phyloP scores from a whole-genome alignment of 2,113 vertebrate species.

The Perca schrenkii region DNA sequence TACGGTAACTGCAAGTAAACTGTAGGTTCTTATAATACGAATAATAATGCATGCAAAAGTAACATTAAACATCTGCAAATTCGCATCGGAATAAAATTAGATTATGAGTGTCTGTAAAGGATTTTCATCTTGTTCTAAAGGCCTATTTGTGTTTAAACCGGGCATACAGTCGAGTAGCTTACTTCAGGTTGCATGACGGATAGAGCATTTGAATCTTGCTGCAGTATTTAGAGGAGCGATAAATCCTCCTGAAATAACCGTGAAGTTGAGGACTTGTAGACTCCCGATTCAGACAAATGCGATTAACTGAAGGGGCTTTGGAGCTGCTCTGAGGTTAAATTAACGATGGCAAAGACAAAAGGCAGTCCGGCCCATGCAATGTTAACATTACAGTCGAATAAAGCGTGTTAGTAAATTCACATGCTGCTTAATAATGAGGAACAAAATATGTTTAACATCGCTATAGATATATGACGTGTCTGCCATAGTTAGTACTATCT shows the following conservation, averaged over 20 bases:
- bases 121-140: not conserved
- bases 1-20: not conserved
- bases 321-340: constrained; percentile 59
- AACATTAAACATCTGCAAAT: not conserved
- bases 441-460: not conserved
- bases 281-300: constrained; percentile 80
- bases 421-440: not conserved
- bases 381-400: constrained; percentile 19
- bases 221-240: constrained; percentile 57
- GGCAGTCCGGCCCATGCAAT: constrained; percentile 11
- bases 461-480: not conserved
- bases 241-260: constrained; percentile 82
- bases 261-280: constrained; percentile 76
- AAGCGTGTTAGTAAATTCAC: constrained; percentile 14
- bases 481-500: too few species aligned
- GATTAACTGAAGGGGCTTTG: constrained; percentile 81
- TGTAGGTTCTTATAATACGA: not conserved
- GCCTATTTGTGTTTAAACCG: not conserved
- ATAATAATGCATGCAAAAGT: not conserved
- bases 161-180: not conserved
- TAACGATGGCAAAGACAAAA: constrained; percentile 54
- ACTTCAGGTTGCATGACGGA: constrained; percentile 26
- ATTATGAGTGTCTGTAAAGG: too few species aligned
- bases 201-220: constrained; percentile 14
- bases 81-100: too few species aligned